These are phyloP conservation scores for Sinhomidia bicolor DNA, from an alignment of 2,888 invertebrate species.

Conservation along the genomic window DNA sequence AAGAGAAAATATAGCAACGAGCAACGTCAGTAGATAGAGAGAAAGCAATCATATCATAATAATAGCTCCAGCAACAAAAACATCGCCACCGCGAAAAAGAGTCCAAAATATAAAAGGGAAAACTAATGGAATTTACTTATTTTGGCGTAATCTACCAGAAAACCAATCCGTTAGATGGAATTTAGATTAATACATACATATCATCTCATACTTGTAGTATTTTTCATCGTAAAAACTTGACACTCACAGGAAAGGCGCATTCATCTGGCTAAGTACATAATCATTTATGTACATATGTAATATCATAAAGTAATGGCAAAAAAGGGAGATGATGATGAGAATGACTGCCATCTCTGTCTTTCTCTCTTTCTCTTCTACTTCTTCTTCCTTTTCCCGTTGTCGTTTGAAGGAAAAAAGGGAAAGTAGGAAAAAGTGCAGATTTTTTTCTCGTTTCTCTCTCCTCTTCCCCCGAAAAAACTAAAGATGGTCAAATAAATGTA, in stretches of 20 bases:
- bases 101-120: slow-evolving; percentile 53
- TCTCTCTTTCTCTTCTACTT: slow-evolving; percentile 15
- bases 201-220: background rate
- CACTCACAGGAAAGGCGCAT: slow-evolving; percentile 42
- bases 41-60: slow-evolving; percentile 69
- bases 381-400: slow-evolving; percentile 29
- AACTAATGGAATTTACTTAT: slow-evolving; percentile 74
- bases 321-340: slow-evolving; percentile 62
- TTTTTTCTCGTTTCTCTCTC: slow-evolving; percentile 16
- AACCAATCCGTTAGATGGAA: slow-evolving; percentile 74
- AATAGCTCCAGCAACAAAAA: slow-evolving; percentile 62
- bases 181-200: slow-evolving; percentile 73
- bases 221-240: slow-evolving; percentile 26
- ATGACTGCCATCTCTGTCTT: slow-evolving; percentile 56
- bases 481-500: slow-evolving; percentile 55
- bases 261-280: slow-evolving; percentile 72
- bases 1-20: background rate
- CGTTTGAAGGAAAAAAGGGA: slow-evolving; percentile 8
- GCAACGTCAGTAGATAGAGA: slow-evolving; percentile 51
- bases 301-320: slow-evolving; percentile 71
- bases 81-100: slow-evolving; percentile 53
- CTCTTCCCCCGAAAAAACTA: slow-evolving; percentile 52
- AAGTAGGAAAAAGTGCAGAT: slow-evolving; percentile 50
- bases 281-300: slow-evolving; percentile 74
- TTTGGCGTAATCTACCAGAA: slow-evolving; percentile 71